Evolutionary conservation across 2,797 vertebrate genomes (phyloP), one percentile per base, ranked within the genome.

Genomic region (Acanthurus leucopareius): DNA sequence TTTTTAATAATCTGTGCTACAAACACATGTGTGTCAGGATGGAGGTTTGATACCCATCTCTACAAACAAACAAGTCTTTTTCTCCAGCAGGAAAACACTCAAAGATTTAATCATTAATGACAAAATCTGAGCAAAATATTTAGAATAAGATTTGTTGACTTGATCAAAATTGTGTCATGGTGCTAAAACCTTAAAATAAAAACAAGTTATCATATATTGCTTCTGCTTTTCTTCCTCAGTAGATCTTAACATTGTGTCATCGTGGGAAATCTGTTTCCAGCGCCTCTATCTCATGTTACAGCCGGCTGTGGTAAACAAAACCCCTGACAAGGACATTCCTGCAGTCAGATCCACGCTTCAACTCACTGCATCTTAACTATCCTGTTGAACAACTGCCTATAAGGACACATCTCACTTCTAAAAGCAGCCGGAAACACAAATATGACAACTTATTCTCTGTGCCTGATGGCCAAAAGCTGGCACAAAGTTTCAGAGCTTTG

Each of bases 401-500:
- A 56, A 58, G 42, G 17, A 47, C 49, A 42, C 28, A 22, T 52
- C 13, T 10, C 8, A 14, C 20, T 6, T 32, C 14, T 7, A 9
- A 52, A 38, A 53, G n/a, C 15, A 20, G 20, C 8, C 8, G 17
- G 16, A 49, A 49, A 32, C 10, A 28, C 64, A 51, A 53, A 74
- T 56, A 80, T 14, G 74, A 44, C 54, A 19, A 15, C 56, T 45
- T 1, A n/a, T 16, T 49, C 2, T 40, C 32, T 5, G 32, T 48
- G 42, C n/a, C 2, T 59, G 82, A 38, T 62, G 52, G 69, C 65
- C 49, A 5, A 2, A 71, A 70, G n/a, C 52, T 69, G 77, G 76
- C 72, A 69, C 61, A 32, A 2, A 66, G 64, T 80, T 69, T 22
- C 62, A 17, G 79, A 71, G 49, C 52, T 7, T 19, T 40, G 79